Percentiles rank a stretch among this genome's conserved stretches.
Conservation (phyloP, 2,113 vertebrate genomes). For the Chloroceryle aenea region DNA sequence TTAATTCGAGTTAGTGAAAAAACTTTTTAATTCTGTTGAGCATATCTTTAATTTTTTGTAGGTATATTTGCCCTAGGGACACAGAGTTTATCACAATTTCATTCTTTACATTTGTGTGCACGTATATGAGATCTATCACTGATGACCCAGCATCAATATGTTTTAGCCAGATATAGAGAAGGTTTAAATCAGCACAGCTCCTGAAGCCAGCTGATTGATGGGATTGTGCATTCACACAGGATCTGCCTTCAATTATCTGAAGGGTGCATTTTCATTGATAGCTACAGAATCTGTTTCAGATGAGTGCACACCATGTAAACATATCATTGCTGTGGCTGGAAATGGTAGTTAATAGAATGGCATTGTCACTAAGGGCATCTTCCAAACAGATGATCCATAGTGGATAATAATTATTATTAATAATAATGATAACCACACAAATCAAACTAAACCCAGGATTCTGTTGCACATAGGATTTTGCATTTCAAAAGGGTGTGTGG, state of each 20-base stretch:
- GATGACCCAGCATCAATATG: neutral
- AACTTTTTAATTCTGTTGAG: neutral
- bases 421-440: neutral
- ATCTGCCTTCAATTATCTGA: neutral
- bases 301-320: neutral
- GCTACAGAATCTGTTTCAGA: neutral
- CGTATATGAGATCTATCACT: rapidly evolving
- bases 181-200: neutral
- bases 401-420: neutral
- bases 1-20: neutral
- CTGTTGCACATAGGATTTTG: neutral
- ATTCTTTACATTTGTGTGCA: neutral
- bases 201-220: neutral
- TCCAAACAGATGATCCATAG: neutral
- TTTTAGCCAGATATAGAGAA: neutral
- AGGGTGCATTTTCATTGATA: neutral
- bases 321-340: neutral
- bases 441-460: neutral
- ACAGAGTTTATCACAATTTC: neutral
- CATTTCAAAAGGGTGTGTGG: neutral
- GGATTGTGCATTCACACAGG: neutral
- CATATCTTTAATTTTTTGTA: neutral
- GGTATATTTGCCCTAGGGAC: neutral
- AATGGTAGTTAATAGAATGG: neutral
- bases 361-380: neutral